phyloP scores from a whole-genome alignment of 2,888 invertebrate species.

The Cerceris rybyensis region DNA sequence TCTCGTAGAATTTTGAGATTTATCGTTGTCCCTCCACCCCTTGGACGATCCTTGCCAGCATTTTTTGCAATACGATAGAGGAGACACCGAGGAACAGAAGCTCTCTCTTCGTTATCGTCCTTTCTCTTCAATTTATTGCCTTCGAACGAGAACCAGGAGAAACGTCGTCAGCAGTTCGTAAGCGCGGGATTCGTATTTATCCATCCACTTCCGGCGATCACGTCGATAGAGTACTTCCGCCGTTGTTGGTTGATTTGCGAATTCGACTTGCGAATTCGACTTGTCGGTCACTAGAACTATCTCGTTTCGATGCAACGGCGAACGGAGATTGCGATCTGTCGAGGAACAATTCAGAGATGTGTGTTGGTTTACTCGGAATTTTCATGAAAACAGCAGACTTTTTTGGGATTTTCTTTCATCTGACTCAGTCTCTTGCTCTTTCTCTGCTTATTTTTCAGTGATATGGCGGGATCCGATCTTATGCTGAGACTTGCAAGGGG shows the following conservation, averaged over 20 bases:
- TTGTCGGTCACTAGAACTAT: too few relatives aligned
- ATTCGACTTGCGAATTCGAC: too few relatives aligned
- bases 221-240: not conserved
- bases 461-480: too few relatives aligned
- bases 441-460: too few relatives aligned
- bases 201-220: not conserved
- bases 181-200: not conserved
- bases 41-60: constrained; percentile 15
- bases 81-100: not conserved
- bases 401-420: too few relatives aligned
- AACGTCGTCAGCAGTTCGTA: constrained; percentile 9
- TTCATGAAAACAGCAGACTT: too few relatives aligned
- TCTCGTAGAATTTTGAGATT: constrained; percentile 9
- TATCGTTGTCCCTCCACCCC: constrained; percentile 12
- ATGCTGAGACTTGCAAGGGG: too few relatives aligned
- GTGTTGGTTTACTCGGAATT: too few relatives aligned
- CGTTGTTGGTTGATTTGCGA: not conserved
- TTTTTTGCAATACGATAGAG: constrained; percentile 3
- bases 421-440: too few relatives aligned
- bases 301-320: too few relatives aligned
- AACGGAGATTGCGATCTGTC: too few relatives aligned
- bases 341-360: too few relatives aligned
- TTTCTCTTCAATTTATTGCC: constrained; percentile 12
- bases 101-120: constrained; percentile 13
- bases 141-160: constrained; percentile 1